Base-by-base conservation (phyloP, 2,113 vertebrate genomes). In the Cercocebus atys region DNA sequence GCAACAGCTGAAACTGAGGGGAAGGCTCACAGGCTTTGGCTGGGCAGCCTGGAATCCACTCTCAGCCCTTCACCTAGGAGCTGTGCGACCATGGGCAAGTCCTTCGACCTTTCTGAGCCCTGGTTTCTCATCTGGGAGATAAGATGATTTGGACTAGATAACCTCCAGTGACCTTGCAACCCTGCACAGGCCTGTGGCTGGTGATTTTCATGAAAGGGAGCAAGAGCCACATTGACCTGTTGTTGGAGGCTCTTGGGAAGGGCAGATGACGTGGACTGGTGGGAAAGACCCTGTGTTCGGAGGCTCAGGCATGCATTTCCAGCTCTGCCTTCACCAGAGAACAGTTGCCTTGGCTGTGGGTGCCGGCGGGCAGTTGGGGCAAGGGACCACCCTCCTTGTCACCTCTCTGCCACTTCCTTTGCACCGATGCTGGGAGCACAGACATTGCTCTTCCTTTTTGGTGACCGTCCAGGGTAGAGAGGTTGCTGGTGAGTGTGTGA, bases 61-160 rank as follows among this genome's bases (percentile, higher is more conserved):
- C 43, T 30, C 10, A 68, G 30, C 66, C 88, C 40, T 50, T 81
- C 43, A 3, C 55, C 18, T 45, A 5, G 8, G 50, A 92, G 83
- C 79, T 12, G 8, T 92, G 83, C 50, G 38, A 61, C 50, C 20
- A 66, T 87, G 70, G 75, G 43, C 43, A 75, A 64, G 43, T 75
- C 47, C 47, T 38, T 91, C 87, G 66, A 52, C 75, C 25, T 92
- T 87, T 85, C 90, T 82, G 83, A 92, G 40, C 23, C 90, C 64
- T 76, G 38, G 70, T 75, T 94, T 92, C 92, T 85, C 14, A 38
- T 25, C 72, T 40, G 66, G 72, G 18, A 80, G 81, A 61, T 59
- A 14, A 81, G 40, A 17, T 82, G 64, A 64, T 81, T 93, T 27
- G n/a, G 64, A 25, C 55, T 83, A 40, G 76, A 38, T 93, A 81